Base-by-base conservation (phyloP, 2,888 invertebrate species). In the Clivina fossor region DNA sequence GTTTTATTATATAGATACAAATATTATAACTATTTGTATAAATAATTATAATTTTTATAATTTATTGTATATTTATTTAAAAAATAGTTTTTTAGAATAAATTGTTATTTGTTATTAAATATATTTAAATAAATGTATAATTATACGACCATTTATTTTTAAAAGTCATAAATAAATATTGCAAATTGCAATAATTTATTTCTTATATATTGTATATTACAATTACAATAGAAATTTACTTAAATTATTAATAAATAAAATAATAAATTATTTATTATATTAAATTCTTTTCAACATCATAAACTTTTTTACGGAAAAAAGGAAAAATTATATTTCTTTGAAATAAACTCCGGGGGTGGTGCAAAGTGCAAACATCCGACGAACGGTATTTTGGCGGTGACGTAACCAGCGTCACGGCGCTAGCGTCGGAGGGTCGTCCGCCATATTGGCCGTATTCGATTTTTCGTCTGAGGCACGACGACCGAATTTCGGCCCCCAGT, bases 391-490 rank as follows among this genome's bases (percentile, higher is more conserved):
- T n/a, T n/a, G 57, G 57, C 58, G 59, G 62, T 61, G 61, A 61
- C 59, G 55, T 51, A 58, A 60, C 49, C n/a, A 51, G 30, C 66
- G 67, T 66, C 66, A 66, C 64, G 69, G 66, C 68, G 69, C 66
- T 63, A 58, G 60, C 61, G 63, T 65, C 67, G 64, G 62, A 58
- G 60, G 61, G 63, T 65, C 67, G 64, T 59, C 61, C 61, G 67
- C 65, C 55, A 47, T 55, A 66, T 66, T 70, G 68, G 68, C 69
- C 67, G 69, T 68, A 70, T 71, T 72, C 72, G 73, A 72, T 72
- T 71, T 71, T 70, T 68, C 69, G 68, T 68, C 68, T n/a, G n/a
- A n/a, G n/a, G 68, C 63, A 65, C 59, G 9, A 24, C 37, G 44
- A 37, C 44, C n/a, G n/a, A n/a, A n/a, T n/a, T n/a, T n/a, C n/a